phyloP scores from a whole-genome alignment of 2,797 vertebrate species.

The Artibeus lituratus region DNA sequence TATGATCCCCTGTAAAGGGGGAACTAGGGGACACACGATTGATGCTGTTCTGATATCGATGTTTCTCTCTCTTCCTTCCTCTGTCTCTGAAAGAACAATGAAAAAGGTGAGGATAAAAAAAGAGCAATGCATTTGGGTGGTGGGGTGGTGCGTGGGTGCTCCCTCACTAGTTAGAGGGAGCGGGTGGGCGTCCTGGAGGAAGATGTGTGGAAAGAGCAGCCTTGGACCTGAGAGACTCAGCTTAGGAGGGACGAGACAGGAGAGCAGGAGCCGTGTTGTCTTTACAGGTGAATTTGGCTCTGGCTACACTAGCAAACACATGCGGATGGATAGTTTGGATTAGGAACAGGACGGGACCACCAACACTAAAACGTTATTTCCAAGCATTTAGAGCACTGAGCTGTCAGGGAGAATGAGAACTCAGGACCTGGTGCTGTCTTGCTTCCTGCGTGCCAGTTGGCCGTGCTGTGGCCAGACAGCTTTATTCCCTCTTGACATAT shows the following conservation, averaged over 20 bases:
- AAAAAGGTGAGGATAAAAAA: neutral
- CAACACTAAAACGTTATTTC: neutral
- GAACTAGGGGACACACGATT: neutral
- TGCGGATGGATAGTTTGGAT: neutral
- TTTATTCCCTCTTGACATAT: neutral
- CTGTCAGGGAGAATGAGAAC: neutral
- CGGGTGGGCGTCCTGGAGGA: neutral
- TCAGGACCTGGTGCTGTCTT: neutral
- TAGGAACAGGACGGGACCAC: neutral
- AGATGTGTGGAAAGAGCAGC: neutral
- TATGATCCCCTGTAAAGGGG: too few relatives aligned
- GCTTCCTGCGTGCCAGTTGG: neutral
- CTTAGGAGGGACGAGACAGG: neutral
- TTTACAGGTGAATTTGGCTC: neutral
- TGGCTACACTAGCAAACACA: neutral
- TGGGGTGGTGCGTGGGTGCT: neutral
- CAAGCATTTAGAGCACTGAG: neutral
- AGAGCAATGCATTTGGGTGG: neutral
- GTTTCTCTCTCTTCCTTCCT: neutral
- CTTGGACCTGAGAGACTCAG: neutral
- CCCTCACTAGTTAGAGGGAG: neutral
- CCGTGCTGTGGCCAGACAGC: neutral
- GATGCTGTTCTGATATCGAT: neutral
- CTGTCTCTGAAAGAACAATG: neutral
- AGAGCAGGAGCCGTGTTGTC: neutral